These are phyloP conservation scores for Conger conger DNA, from an alignment of 2,113 vertebrate genomes.

Conservation along the genomic window DNA sequence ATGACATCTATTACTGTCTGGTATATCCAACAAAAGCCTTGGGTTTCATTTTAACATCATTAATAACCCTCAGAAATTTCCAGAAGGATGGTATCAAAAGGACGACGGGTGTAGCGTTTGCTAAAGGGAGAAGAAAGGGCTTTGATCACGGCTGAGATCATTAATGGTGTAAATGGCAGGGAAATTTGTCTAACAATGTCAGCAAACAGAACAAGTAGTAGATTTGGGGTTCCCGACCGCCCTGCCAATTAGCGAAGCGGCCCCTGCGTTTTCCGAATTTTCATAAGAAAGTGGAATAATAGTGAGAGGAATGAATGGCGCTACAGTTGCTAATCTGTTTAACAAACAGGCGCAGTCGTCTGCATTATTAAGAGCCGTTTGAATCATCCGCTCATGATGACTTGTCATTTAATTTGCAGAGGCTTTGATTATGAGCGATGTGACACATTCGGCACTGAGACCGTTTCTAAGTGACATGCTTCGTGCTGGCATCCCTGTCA, in stretches of 20 bases:
- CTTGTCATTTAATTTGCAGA: neutral
- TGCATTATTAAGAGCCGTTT: neutral
- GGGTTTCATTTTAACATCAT: neutral
- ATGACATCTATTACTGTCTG: neutral
- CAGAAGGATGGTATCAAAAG: neutral
- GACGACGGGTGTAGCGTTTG: neutral
- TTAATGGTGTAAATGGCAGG: neutral
- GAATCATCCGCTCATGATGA: neutral
- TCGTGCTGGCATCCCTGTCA: slow-evolving; percentile 20
- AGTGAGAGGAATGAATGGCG: neutral
- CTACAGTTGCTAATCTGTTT: neutral
- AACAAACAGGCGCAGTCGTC: neutral
- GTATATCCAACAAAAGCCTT: neutral
- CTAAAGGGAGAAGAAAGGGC: neutral
- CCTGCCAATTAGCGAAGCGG: no score
- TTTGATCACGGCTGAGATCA: neutral
- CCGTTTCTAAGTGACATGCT: slow-evolving; percentile 8
- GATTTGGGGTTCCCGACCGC: neutral
- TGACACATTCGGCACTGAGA: neutral
- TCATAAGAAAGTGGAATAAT: neutral
- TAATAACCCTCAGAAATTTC: neutral
- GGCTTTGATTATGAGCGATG: neutral
- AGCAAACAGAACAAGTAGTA: neutral
- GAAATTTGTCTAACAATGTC: neutral
- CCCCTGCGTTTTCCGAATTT: neutral